Conservation (phyloP, 2,113 vertebrate species). For the Choloepus hoffmanni region DNA sequence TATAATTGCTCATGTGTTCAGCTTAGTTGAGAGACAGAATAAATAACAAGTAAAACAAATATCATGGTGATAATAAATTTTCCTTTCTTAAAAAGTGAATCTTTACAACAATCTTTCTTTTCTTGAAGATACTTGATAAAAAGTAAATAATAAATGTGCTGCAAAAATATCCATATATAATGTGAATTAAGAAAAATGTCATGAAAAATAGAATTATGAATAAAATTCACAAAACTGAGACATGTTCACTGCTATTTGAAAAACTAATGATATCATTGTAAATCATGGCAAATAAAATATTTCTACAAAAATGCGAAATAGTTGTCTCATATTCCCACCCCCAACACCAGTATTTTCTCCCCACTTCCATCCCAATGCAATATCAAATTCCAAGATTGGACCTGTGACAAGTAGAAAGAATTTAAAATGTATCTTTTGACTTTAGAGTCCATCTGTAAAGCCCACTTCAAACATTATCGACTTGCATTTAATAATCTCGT, state of each 20-base stretch:
- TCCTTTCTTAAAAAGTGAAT: neutral
- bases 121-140: neutral
- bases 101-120: neutral
- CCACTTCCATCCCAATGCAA: neutral
- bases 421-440: neutral
- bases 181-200: neutral
- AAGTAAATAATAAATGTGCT: conserved; percentile 14
- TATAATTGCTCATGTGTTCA: neutral
- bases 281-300: neutral
- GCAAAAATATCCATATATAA: neutral
- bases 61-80: neutral
- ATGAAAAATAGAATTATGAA: conserved; percentile 2
- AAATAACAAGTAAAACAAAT: neutral
- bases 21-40: neutral
- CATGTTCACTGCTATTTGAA: neutral
- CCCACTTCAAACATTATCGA: neutral
- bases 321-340: neutral
- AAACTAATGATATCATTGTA: neutral
- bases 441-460: conserved; percentile 64
- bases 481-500: neutral
- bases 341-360: neutral
- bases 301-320: neutral
- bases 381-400: neutral
- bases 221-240: neutral
- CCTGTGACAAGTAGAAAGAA: neutral